Conservation (phyloP, 2,113 vertebrate genomes). For the Todiramphus chloris region DNA sequence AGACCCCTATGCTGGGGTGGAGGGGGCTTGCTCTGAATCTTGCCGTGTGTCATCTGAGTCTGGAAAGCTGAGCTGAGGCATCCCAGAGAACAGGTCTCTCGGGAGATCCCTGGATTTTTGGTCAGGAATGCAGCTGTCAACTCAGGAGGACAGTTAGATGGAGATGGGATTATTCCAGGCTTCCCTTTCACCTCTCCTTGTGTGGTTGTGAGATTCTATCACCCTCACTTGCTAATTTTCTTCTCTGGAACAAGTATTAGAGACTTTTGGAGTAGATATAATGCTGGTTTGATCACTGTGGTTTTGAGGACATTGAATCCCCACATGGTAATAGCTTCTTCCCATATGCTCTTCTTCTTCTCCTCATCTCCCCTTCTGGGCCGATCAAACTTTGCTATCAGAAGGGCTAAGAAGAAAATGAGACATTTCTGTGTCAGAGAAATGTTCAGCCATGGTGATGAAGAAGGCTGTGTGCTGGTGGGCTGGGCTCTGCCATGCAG, state of each 20-base stretch:
- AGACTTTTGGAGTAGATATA: not conserved
- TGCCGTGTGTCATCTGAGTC: not conserved
- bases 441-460: not conserved
- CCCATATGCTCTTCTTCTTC: not conserved
- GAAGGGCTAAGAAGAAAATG: not conserved
- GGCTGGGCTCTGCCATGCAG: not conserved
- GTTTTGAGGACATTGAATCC: not conserved
- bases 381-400: not conserved
- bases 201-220: not conserved
- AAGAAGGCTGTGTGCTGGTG: not conserved
- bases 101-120: not conserved
- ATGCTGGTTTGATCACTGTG: not conserved
- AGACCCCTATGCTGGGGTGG: not conserved
- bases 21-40: not conserved
- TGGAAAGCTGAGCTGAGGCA: not conserved
- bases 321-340: not conserved
- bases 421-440: not conserved
- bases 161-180: not conserved
- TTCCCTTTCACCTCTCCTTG: not conserved
- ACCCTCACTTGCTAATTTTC: not conserved
- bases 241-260: not conserved
- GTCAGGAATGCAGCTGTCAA: not conserved
- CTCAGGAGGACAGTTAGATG: not conserved
- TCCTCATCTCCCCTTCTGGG: not conserved
- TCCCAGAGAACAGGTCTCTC: not conserved